phyloP scores from a whole-genome alignment of 1,140 invertebrate genomes.

The Anoplolepis gracilipes region DNA sequence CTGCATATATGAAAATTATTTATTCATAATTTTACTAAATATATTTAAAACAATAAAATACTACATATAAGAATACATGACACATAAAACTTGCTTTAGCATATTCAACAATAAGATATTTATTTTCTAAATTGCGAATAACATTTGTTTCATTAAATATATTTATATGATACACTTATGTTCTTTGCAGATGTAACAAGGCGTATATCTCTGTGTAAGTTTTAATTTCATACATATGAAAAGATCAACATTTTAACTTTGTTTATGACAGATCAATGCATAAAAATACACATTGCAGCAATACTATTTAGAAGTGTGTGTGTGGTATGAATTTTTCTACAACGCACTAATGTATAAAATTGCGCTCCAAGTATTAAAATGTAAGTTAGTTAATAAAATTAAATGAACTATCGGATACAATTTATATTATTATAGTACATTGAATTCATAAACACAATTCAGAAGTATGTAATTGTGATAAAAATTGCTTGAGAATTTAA shows the following conservation, averaged over 20 bases:
- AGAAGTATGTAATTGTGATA: slow-evolving; percentile 13
- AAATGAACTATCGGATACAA: slow-evolving; percentile 1
- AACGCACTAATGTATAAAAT: slow-evolving; percentile 56
- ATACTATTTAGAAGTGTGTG: slow-evolving; percentile 46
- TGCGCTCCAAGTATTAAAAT: slow-evolving; percentile 38
- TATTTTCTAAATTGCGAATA: slow-evolving; percentile 15
- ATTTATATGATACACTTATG: slow-evolving; percentile 19
- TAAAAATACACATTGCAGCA: slow-evolving; percentile 33
- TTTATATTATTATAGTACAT: neutral
- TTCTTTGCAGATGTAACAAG: slow-evolving; percentile 63
- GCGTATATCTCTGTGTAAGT: slow-evolving; percentile 37
- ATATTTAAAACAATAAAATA: slow-evolving; percentile 16
- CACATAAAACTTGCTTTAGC: neutral
- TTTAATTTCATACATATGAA: slow-evolving; percentile 32
- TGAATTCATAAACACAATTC: slow-evolving; percentile 29
- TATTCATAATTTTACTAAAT: slow-evolving; percentile 4
- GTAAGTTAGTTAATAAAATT: slow-evolving; percentile 11
- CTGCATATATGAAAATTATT: neutral
- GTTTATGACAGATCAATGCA: slow-evolving; percentile 40
- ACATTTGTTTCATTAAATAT: slow-evolving; percentile 29
- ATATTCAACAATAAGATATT: slow-evolving; percentile 33
- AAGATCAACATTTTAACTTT: slow-evolving; percentile 39
- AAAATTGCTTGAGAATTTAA: slow-evolving; percentile 11
- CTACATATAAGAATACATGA: slow-evolving; percentile 1
- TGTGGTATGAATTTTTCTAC: slow-evolving; percentile 27